Conservation (phyloP, 2,888 invertebrate genomes). For the Rosalia funebris region DNA sequence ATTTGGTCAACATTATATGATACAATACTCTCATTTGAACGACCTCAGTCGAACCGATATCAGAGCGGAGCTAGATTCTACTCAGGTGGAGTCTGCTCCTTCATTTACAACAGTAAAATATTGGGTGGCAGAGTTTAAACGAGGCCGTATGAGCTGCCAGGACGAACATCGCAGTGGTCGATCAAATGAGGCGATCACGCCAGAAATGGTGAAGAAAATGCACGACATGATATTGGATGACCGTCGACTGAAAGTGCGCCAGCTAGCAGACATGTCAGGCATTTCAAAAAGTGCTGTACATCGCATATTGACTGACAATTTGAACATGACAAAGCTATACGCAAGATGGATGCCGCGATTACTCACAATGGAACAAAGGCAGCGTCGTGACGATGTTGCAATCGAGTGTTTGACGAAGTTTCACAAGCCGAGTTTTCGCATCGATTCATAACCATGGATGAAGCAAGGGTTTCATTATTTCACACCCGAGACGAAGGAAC, state of each 20-base stretch:
- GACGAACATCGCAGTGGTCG: background rate
- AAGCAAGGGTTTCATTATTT: no score
- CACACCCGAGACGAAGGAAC: no score
- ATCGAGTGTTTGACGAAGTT: no score
- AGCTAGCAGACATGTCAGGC: background rate
- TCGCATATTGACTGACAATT: background rate
- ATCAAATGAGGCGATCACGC: background rate
- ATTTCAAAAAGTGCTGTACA: background rate
- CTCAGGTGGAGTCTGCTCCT: background rate
- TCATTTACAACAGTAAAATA: background rate
- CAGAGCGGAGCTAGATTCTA: background rate
- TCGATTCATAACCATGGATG: no score
- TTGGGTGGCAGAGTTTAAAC: background rate
- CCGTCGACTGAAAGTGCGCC: background rate
- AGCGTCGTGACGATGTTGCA: background rate
- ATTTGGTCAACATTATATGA: no score
- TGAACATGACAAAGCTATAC: background rate
- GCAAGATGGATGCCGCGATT: background rate
- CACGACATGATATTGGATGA: background rate
- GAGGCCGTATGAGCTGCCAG: background rate
- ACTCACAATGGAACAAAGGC: background rate
- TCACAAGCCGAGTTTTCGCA: no score
- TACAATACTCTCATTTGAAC: background rate
- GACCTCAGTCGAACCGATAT: no score
- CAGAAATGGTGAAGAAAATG: background rate